Percentiles rank a stretch among this genome's conserved stretches.
phyloP scores from a whole-genome alignment of 2,888 invertebrate genomes.

The Campopleginae sp. region DNA sequence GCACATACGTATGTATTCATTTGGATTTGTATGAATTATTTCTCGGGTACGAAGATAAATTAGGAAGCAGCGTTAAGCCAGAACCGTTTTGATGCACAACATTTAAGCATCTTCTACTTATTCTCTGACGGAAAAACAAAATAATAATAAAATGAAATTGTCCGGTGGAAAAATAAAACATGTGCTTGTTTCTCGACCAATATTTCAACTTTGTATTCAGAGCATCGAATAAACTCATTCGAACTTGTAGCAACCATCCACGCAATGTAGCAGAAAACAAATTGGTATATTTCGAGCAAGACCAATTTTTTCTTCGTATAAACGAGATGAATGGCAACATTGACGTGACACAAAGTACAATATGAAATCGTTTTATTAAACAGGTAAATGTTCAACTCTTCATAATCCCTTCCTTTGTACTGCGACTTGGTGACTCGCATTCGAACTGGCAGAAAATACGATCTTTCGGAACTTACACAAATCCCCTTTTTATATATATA shows the following conservation, averaged over 20 bases:
- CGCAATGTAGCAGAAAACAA: slow-evolving; percentile 10
- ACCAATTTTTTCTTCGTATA: slow-evolving; percentile 1
- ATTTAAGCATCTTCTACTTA: slow-evolving; percentile 52
- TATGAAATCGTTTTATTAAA: slow-evolving; percentile 66
- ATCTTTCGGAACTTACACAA: slow-evolving; percentile 40
- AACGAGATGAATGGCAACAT: slow-evolving; percentile 19
- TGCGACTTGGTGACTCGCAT: slow-evolving; percentile 9
- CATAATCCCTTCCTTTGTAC: slow-evolving; percentile 34
- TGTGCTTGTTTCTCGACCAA: slow-evolving; percentile 30
- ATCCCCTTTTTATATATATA: slow-evolving; percentile 58
- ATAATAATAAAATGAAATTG: slow-evolving; percentile 35
- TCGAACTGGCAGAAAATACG: slow-evolving; percentile 17
- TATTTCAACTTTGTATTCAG: slow-evolving; percentile 9
- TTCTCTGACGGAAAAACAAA: slow-evolving; percentile 34
- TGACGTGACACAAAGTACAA: slow-evolving; percentile 44
- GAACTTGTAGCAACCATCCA: neutral
- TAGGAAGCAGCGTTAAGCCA: slow-evolving; percentile 60
- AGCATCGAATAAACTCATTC: neutral
- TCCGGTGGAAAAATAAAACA: slow-evolving; percentile 35
- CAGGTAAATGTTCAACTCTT: slow-evolving; percentile 51
- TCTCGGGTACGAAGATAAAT: slow-evolving; percentile 62
- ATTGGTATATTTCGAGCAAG: slow-evolving; percentile 31
- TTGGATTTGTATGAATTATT: slow-evolving; percentile 69
- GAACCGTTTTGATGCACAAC: slow-evolving; percentile 64
- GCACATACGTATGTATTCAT: slow-evolving; percentile 70